phyloP scores from a whole-genome alignment of 2,113 vertebrate species.

The Paralichthys olivaceus region DNA sequence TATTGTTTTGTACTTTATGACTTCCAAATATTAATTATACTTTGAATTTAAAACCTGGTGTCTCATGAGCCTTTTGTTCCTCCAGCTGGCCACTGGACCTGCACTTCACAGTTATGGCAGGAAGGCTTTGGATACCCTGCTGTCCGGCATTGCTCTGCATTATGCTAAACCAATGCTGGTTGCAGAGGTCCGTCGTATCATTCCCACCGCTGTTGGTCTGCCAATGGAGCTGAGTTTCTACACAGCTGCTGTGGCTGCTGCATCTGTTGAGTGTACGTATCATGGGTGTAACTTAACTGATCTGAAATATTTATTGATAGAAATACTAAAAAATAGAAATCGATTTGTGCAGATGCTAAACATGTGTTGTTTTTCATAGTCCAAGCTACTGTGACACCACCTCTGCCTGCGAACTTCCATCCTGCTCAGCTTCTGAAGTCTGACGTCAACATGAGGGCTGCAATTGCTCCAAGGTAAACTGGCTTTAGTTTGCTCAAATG shows the following conservation, averaged over 20 bases:
- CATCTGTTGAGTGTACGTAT: constrained; percentile 73
- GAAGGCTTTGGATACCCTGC: constrained; percentile 54
- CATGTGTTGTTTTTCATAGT: constrained; percentile 60
- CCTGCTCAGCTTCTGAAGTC: constrained; percentile 72
- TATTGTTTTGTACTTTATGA: not conserved
- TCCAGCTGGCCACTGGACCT: constrained; percentile 69
- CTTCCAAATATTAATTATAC: not conserved
- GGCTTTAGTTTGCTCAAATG: not conserved
- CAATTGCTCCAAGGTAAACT: constrained; percentile 77
- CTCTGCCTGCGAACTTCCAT: constrained; percentile 62
- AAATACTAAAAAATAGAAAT: not conserved
- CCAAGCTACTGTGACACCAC: constrained; percentile 66
- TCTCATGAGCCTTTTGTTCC: constrained; percentile 1
- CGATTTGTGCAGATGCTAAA: not conserved
- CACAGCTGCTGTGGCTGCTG: constrained; percentile 76
- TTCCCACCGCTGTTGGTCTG: constrained; percentile 82
- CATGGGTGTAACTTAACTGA: not conserved
- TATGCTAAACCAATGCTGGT: constrained; percentile 80
- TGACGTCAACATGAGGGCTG: constrained; percentile 72
- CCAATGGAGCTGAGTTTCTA: constrained; percentile 84
- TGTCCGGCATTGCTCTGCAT: constrained; percentile 64
- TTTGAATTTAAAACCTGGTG: not conserved
- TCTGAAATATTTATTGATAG: not conserved
- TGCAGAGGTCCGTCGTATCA: constrained; percentile 79
- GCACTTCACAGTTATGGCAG: constrained; percentile 44